Conservation (phyloP, 2,113 vertebrate genomes). For the Stigmatopora nigra region DNA sequence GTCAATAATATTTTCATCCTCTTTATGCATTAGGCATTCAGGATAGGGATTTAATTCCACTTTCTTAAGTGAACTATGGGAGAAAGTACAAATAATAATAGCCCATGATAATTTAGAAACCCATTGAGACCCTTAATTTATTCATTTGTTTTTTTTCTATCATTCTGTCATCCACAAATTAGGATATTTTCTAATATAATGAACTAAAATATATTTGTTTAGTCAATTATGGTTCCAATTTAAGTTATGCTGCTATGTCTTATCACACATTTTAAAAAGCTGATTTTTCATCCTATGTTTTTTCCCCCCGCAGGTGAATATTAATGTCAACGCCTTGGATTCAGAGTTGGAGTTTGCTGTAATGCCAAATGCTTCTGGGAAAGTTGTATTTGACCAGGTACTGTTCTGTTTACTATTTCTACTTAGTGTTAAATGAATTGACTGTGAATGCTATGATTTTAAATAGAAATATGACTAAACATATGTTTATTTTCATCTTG, state of each 20-base stretch:
- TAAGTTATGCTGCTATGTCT: no score
- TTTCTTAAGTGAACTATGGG: neutral
- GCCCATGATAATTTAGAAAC: neutral
- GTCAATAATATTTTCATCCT: conserved; percentile 17
- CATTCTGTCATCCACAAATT: no score
- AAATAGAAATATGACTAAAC: no score
- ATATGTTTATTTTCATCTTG: neutral
- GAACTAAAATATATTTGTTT: no score
- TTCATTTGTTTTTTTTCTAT: neutral
- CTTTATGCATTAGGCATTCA: neutral
- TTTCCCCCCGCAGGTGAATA: conserved; percentile 77
- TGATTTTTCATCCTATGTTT: neutral
- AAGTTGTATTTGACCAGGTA: conserved; percentile 96
- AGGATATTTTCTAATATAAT: no score
- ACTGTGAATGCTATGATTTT: no score
- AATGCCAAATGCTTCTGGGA: conserved; percentile 90
- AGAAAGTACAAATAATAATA: neutral
- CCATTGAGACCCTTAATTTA: neutral
- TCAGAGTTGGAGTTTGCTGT: conserved; percentile 97
- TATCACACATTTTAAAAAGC: no score
- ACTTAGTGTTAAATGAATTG: neutral
- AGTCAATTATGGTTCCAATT: no score
- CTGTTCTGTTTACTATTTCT: neutral
- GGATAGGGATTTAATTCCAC: neutral
- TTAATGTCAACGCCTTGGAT: conserved; percentile 94